Base-by-base conservation (phyloP, 1,140 invertebrate genomes). In the Choristoneura fumiferana region DNA sequence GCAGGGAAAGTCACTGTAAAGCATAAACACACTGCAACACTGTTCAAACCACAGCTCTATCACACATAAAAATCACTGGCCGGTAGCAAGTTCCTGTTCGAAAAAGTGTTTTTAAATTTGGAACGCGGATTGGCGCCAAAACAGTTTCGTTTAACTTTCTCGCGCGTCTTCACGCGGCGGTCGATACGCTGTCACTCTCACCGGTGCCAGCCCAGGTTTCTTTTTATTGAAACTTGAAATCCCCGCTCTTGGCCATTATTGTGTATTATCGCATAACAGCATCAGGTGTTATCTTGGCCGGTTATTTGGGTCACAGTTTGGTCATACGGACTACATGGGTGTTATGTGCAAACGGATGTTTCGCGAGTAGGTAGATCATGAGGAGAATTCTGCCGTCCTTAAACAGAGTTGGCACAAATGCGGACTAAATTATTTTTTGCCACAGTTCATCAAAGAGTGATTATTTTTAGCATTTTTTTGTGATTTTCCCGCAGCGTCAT, bases 151-250 rank as follows among this genome's bases (percentile, higher is more conserved):
- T 17, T 12, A 72, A 84, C 81, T 86, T 84, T 86, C 81, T 71
- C 74, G 65, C n/a, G n/a, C 74, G 71, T 65, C 54, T 38, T 45
- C 57, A 63, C 65, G 69, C 74, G 79, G 78, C 69, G 72, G 70
- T 65, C 69, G 66, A 58, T 54, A 69, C 60, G 65, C 62, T 69
- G 76, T 85, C 80, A 87, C 84, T 87, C 84, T 87, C 84, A 80
- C 84, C 78, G 63, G 67, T 64, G 66, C 61, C 58, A 57, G 63
- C 49, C 33, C 62, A 60, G 74, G 77, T 81, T 84, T 84, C 76
- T 78, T 86, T 85, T 85, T 87, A 83, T 83, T 87, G 76, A 76
- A 84, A 75, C 64, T 49, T 57, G 55, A 61, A 69, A 79, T 85
- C 81, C 84, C 84, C 81, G 71, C 84, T 82, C 73, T 71, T 36